phyloP scores from a whole-genome alignment of 2,797 vertebrate genomes.

The Hipposideros larvatus region DNA sequence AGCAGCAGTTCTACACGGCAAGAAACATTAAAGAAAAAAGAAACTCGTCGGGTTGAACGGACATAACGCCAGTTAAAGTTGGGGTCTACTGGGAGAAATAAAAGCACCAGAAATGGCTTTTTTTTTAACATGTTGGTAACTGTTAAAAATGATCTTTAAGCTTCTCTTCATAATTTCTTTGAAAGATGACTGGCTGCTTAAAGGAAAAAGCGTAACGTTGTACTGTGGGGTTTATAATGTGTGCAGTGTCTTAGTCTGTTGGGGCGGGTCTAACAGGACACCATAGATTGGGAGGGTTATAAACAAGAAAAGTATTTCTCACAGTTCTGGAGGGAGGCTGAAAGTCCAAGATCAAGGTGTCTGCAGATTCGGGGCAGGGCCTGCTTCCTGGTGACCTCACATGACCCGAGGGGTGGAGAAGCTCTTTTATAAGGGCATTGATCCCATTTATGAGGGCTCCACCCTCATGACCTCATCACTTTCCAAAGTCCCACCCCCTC shows the following conservation, averaged over 20 bases:
- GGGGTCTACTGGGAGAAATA: not conserved
- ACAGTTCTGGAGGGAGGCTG: not conserved
- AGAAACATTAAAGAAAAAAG: not conserved
- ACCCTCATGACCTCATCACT: not conserved
- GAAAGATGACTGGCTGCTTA: not conserved
- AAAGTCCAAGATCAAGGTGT: not conserved
- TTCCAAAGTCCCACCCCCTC: not conserved
- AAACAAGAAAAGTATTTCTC: not conserved
- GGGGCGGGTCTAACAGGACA: not conserved
- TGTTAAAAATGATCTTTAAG: not conserved
- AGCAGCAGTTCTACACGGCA: not conserved
- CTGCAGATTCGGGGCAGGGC: not conserved
- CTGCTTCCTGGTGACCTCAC: not conserved
- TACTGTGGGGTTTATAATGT: not conserved
- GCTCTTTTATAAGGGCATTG: not conserved
- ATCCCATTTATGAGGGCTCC: not conserved
- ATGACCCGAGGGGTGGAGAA: not conserved
- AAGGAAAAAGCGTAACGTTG: not conserved
- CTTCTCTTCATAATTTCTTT: not conserved
- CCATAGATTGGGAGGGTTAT: not conserved
- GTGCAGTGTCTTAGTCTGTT: not conserved
- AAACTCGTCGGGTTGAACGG: not conserved
- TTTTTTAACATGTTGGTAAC: not conserved
- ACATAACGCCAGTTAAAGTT: fast-evolving
- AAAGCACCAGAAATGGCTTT: not conserved